Evolutionary conservation across 2,113 vertebrate genomes (phyloP), one percentile per base, ranked within the genome.

Genomic region (Dendrocopos noguchii): DNA sequence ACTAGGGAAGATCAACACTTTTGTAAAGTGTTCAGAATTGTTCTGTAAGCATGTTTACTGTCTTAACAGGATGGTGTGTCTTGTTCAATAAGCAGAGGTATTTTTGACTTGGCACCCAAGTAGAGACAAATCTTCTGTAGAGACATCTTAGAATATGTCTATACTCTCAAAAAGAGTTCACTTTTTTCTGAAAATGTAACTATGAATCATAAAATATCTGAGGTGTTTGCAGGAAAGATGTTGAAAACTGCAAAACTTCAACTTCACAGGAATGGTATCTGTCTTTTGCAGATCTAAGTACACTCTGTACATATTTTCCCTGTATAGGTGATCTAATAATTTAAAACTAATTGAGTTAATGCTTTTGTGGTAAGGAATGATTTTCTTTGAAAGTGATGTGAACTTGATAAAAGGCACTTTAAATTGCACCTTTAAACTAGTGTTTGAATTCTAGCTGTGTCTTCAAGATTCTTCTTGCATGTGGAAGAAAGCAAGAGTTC

Each of bases 221-320:
- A 31, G 17, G 15, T 52, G 29, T 42, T 77, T 5, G 4, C 0
- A 0, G 72, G 71, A 50, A 16, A 33, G 10, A 34, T 0, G 0
- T 81, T 72, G 55, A 29, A 52, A 81, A 33, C 8, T 36, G 36
- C 50, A 61, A 0, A 81, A 31, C 8, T 33, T 31, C 55, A 61
- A 0, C 1, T 2, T 87, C 27, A 16, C 34, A n/a, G 61, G 65
- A 88, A 16, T 36, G 44, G 34, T 10, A 14, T n/a, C 15, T 79
- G 1, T 52, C 28, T 75, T 61, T 70, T 13, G 10, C 29, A 44
- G 22, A 22, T 75, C 21, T 16, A 14, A 80, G 16, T 71, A 42
- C 4, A 13, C 20, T 67, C 82, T 56, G 6, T 29, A 36, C 11
- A 1, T 77, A 46, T 18, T 29, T 29, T 72, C 4, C 72, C 9